A percentile compares a stretch with the other conserved stretches of the same genome.
Conservation (phyloP, 2,888 invertebrate species). For the Erebia palarica region DNA sequence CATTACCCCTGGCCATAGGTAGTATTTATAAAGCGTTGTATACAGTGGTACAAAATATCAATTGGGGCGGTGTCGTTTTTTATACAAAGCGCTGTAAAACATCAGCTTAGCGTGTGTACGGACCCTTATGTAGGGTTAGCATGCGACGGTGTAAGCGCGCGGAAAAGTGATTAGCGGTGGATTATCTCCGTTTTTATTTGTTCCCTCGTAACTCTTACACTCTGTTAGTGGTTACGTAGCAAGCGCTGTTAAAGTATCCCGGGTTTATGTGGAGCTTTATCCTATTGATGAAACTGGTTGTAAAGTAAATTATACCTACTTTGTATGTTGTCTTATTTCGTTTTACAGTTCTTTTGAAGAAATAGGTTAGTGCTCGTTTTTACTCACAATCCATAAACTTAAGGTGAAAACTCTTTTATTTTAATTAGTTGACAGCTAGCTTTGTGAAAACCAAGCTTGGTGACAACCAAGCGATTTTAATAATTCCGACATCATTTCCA, state of each 20-base stretch:
- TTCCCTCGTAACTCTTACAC: conserved; percentile 22
- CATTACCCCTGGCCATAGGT: conserved; percentile 2
- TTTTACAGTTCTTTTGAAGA: no score
- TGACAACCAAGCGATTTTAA: no score
- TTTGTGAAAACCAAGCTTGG: no score
- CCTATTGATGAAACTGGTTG: background rate
- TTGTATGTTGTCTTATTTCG: background rate
- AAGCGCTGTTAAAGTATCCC: background rate
- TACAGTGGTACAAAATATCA: conserved; percentile 77
- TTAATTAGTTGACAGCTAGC: no score
- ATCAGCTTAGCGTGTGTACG: conserved; percentile 69
- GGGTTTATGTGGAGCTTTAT: conserved; percentile 7
- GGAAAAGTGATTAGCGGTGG: conserved; percentile 58
- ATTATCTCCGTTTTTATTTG: conserved; percentile 27
- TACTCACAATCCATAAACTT: no score
- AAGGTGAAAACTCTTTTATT: no score
- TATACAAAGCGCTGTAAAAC: conserved; percentile 73
- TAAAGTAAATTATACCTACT: conserved; percentile 2
- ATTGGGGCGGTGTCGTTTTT: conserved; percentile 75
- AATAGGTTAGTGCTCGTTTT: no score
- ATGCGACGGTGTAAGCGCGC: conserved; percentile 66
- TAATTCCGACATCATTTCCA: no score
- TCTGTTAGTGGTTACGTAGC: conserved; percentile 3
- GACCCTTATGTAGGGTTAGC: conserved; percentile 66
- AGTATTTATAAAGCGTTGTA: conserved; percentile 48